Conservation (phyloP, 2,797 vertebrate species). For the Poeciliopsis gracilis region DNA sequence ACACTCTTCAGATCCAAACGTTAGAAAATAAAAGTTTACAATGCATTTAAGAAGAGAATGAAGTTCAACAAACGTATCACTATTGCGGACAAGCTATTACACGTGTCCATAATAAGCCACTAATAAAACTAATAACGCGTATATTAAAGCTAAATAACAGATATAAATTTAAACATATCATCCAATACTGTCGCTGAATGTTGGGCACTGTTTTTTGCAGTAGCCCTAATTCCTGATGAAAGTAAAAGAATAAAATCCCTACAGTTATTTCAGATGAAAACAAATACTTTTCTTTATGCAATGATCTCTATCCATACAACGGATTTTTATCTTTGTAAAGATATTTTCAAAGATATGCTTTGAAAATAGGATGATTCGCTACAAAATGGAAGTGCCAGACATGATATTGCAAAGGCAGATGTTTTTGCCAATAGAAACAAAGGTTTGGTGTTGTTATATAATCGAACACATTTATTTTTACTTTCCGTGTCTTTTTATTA, state of each 20-base stretch:
- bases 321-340: neutral
- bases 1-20: neutral
- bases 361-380: slow-evolving; percentile 43
- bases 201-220: slow-evolving; percentile 4
- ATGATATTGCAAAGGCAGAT: slow-evolving; percentile 33
- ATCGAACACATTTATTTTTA: slow-evolving; percentile 17
- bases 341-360: slow-evolving; percentile 4
- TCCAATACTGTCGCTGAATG: slow-evolving; percentile 10
- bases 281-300: slow-evolving; percentile 20
- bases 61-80: neutral
- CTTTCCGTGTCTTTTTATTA: slow-evolving; percentile 40
- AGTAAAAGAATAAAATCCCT: neutral
- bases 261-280: slow-evolving; percentile 27
- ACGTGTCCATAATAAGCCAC: neutral
- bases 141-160: neutral
- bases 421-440: slow-evolving; percentile 37
- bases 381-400: slow-evolving; percentile 36
- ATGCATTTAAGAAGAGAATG: neutral
- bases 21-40: neutral
- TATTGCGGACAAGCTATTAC: neutral
- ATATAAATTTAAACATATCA: slow-evolving; percentile 8
- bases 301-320: slow-evolving; percentile 20
- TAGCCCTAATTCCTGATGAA: neutral
- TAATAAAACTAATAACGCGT: neutral
- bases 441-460: slow-evolving; percentile 26